A percentile compares a stretch with the other conserved stretches of the same genome.
These are phyloP conservation scores for Perca fluviatilis DNA, from an alignment of 2,113 vertebrate species.

Conservation along the genomic window DNA sequence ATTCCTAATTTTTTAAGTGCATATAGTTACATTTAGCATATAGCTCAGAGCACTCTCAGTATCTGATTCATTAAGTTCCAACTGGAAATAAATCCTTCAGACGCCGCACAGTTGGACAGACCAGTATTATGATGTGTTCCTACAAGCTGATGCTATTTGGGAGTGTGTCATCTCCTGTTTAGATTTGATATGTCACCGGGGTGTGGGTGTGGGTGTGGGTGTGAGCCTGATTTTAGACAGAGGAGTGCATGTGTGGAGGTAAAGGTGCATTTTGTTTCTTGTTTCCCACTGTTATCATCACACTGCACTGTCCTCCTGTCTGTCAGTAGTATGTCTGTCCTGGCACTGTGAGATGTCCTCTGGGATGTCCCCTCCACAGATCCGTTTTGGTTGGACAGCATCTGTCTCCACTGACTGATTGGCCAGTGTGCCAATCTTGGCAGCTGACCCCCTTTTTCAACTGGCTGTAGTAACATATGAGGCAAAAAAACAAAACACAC, in stretches of 20 bases:
- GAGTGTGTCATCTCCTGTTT: not conserved
- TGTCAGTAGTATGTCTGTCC: not conserved
- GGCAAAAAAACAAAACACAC: slow-evolving; percentile 18
- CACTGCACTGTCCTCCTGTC: not conserved
- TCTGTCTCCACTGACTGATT: slow-evolving; percentile 30
- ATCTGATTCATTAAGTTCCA: not conserved
- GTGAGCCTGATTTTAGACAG: not conserved
- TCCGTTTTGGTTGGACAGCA: slow-evolving; percentile 10
- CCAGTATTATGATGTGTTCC: not conserved
- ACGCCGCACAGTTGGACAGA: not conserved
- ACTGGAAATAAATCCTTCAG: not conserved
- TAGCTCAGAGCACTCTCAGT: too few species aligned
- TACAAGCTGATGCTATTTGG: slow-evolving; percentile 7
- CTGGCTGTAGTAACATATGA: slow-evolving; percentile 18
- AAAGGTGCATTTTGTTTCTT: not conserved
- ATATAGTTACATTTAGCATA: too few species aligned
- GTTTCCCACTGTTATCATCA: not conserved
- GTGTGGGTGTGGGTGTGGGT: not conserved
- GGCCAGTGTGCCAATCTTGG: slow-evolving; percentile 29
- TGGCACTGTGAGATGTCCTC: not conserved
- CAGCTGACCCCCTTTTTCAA: slow-evolving; percentile 34
- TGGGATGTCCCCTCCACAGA: not conserved
- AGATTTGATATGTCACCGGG: not conserved
- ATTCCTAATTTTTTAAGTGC: too few species aligned
- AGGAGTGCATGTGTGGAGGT: not conserved